Evolutionary conservation across 1,140 invertebrate species (phyloP).

Genomic region (Eurytemora carolleeae): DNA sequence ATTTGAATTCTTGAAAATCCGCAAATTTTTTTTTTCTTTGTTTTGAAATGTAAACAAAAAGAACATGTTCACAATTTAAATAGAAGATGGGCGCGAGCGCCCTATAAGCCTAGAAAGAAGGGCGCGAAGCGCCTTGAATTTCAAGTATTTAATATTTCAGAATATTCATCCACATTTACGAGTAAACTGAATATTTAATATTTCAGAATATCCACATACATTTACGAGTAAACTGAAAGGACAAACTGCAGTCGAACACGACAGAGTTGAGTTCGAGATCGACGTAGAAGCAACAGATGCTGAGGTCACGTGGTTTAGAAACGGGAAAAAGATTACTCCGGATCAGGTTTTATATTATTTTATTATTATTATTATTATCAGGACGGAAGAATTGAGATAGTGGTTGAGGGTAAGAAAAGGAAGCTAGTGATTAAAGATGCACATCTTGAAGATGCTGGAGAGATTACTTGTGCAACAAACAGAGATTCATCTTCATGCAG

Average conservation of each 20-base stretch:
- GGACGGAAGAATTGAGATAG: conserved; percentile 4
- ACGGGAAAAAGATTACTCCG: conserved; percentile 15
- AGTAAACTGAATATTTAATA: too few species aligned
- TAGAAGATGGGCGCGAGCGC: too few species aligned
- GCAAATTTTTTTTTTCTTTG: too few species aligned
- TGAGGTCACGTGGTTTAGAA: conserved; percentile 12
- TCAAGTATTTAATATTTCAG: too few species aligned
- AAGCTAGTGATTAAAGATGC: conserved; percentile 79
- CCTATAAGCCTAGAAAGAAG: too few species aligned
- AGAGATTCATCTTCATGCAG: conserved; percentile 77
- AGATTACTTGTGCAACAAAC: conserved; percentile 72
- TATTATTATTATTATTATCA: neutral
- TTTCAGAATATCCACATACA: conserved; percentile 14
- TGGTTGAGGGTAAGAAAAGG: conserved; percentile 64
- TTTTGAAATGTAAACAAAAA: too few species aligned
- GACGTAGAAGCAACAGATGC: conserved; percentile 13
- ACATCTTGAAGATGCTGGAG: conserved; percentile 73
- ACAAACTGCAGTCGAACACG: conserved; percentile 3
- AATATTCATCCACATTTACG: too few species aligned
- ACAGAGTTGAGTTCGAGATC: conserved; percentile 8
- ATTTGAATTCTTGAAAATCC: too few species aligned
- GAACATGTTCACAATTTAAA: too few species aligned
- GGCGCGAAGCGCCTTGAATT: too few species aligned
- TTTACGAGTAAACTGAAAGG: conserved; percentile 12
- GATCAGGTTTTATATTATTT: neutral